A percentile compares a stretch with the other conserved stretches of the same genome.
Conservation (phyloP, 2,797 vertebrate species). For the Malacoctenus gilli region DNA sequence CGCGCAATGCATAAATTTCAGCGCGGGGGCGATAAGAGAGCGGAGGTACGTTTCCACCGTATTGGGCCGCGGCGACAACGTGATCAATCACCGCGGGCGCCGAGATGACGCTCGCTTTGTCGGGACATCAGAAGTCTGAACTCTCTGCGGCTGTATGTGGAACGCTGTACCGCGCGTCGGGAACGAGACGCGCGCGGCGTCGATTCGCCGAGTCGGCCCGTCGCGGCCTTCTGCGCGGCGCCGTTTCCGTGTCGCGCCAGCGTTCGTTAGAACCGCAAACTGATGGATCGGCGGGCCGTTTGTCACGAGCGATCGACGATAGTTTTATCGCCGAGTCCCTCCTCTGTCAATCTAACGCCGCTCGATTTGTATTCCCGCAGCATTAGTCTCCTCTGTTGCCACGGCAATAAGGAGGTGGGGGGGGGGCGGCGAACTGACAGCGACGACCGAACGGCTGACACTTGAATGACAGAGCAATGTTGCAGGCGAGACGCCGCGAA, state of each 20-base stretch:
- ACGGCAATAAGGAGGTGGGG: constrained; percentile 50
- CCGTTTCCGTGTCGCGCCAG: constrained; percentile 34
- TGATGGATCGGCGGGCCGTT: constrained; percentile 52
- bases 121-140: constrained; percentile 42
- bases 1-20: constrained; percentile 50
- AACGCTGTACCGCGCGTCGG: constrained; percentile 38
- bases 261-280: constrained; percentile 40
- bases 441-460: constrained; percentile 38
- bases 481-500: constrained; percentile 52
- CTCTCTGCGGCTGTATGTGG: constrained; percentile 19
- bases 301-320: constrained; percentile 53
- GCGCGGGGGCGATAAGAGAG: constrained; percentile 52
- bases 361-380: constrained; percentile 54
- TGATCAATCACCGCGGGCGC: constrained; percentile 52
- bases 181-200: constrained; percentile 9
- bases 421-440: constrained; percentile 41
- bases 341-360: constrained; percentile 31
- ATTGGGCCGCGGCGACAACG: constrained; percentile 22
- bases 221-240: constrained; percentile 48
- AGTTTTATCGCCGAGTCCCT: constrained; percentile 51
- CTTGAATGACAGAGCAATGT: constrained; percentile 72
- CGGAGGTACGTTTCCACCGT: constrained; percentile 36
- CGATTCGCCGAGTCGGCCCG: constrained; percentile 32
- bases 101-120: constrained; percentile 43
- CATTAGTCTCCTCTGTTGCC: constrained; percentile 53